A percentile compares a stretch with the other conserved stretches of the same genome.
Conservation (phyloP, 2,888 invertebrate genomes). For the Melinopterus prodromus region DNA sequence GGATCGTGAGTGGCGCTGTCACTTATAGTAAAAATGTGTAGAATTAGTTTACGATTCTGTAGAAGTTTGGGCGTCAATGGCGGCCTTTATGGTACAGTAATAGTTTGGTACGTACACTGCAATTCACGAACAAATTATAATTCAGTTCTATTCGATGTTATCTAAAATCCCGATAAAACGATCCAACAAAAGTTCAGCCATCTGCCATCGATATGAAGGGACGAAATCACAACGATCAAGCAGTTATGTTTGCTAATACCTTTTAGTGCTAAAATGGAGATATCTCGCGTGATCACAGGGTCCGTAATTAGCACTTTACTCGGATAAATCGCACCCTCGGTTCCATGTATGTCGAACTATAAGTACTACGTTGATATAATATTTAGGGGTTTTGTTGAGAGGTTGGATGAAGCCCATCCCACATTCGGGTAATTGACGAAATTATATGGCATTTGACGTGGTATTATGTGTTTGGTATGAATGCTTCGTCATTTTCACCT, state of each 20-base stretch:
- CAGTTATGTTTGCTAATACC: background rate
- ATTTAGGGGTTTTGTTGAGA: background rate
- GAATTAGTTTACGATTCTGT: too few relatives aligned
- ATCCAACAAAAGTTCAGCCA: background rate
- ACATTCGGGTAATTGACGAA: constrained; percentile 40
- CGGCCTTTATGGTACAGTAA: too few relatives aligned
- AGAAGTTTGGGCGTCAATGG: too few relatives aligned
- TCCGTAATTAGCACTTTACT: background rate
- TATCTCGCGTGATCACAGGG: background rate
- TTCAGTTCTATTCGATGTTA: background rate
- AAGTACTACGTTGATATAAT: background rate
- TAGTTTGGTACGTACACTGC: background rate
- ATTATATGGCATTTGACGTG: constrained; percentile 41
- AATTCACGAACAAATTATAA: background rate
- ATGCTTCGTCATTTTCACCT: background rate
- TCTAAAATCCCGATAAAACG: background rate
- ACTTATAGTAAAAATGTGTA: too few relatives aligned
- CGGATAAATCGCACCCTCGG: background rate
- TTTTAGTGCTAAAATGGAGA: background rate
- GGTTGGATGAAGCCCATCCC: constrained; percentile 30
- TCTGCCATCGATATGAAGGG: background rate
- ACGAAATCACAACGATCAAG: background rate
- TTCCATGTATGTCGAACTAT: background rate
- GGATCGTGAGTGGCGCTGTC: too few relatives aligned
- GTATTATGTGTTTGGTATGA: constrained; percentile 36